These are phyloP conservation scores for Suillia variegata DNA, from an alignment of 2,888 invertebrate species.

Conservation along the genomic window DNA sequence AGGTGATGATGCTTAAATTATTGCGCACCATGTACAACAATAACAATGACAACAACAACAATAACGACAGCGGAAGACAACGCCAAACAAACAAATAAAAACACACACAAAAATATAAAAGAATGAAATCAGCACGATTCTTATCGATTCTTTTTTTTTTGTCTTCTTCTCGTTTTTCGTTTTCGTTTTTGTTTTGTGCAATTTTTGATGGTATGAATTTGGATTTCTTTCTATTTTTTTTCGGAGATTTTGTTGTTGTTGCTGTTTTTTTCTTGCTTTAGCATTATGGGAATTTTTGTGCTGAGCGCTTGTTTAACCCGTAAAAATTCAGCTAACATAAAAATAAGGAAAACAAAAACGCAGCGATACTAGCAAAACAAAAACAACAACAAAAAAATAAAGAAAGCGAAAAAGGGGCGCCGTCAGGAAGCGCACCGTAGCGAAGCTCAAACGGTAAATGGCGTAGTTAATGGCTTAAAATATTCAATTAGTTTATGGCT, in stretches of 20 bases:
- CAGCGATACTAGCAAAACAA: too few relatives aligned
- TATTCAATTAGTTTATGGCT: constrained; percentile 50
- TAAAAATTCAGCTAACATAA: too few relatives aligned
- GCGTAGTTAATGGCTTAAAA: constrained; percentile 48
- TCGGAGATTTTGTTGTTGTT: neutral
- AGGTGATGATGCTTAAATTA: constrained; percentile 11
- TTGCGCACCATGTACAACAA: constrained; percentile 1
- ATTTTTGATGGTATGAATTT: too few relatives aligned
- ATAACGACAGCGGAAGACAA: neutral
- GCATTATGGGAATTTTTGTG: neutral
- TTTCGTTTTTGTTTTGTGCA: neutral
- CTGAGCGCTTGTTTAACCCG: neutral
- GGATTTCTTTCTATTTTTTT: neutral
- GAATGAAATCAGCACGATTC: neutral
- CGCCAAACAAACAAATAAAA: neutral
- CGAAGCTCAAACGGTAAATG: constrained; percentile 29
- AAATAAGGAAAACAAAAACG: too few relatives aligned
- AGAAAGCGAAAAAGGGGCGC: neutral
- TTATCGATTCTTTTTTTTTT: neutral
- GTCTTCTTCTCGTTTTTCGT: neutral
- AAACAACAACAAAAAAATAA: too few relatives aligned
- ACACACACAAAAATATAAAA: neutral
- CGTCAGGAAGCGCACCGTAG: neutral
- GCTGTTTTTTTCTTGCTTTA: neutral
- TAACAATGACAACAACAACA: neutral